Conservation (phyloP, 1,140 invertebrate genomes). For the Megathymus violae region DNA sequence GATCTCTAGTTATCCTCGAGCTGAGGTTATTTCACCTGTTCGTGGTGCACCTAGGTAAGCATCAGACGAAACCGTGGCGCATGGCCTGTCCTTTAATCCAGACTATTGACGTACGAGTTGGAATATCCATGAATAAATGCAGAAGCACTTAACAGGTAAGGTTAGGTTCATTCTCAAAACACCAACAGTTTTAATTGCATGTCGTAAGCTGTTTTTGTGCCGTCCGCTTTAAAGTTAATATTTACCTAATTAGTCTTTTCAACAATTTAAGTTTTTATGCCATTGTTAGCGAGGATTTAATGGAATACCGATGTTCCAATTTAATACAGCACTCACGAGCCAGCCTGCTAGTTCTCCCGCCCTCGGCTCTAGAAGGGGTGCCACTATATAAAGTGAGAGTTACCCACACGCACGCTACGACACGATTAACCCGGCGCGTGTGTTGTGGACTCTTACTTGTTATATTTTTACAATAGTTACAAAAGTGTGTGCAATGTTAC, state of each 20-base stretch:
- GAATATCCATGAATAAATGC: too few species aligned
- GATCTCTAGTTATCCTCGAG: too few species aligned
- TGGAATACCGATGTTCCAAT: conserved; percentile 54
- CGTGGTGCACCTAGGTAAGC: too few species aligned
- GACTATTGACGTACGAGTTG: too few species aligned
- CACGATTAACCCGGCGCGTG: conserved; percentile 64
- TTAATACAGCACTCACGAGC: conserved; percentile 30
- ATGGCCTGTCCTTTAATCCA: too few species aligned
- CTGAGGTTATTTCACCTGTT: too few species aligned
- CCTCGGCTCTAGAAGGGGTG: conserved; percentile 71
- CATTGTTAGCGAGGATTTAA: conserved; percentile 22
- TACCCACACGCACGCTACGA: conserved; percentile 60
- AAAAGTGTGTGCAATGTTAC: conserved; percentile 68
- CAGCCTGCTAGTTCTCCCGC: conserved; percentile 64
- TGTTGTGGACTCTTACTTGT: conserved; percentile 60
- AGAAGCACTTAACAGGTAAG: too few species aligned
- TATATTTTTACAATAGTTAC: conserved; percentile 45
- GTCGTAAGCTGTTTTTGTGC: too few species aligned
- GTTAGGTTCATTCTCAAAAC: too few species aligned
- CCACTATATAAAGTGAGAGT: conserved; percentile 76
- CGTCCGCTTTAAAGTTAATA: too few species aligned
- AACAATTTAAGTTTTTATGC: conserved; percentile 14
- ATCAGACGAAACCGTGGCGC: too few species aligned
- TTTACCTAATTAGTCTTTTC: background rate
- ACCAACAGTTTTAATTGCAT: too few species aligned